phyloP scores from a whole-genome alignment of 2,888 invertebrate species.

The Dilophus febrilis region DNA sequence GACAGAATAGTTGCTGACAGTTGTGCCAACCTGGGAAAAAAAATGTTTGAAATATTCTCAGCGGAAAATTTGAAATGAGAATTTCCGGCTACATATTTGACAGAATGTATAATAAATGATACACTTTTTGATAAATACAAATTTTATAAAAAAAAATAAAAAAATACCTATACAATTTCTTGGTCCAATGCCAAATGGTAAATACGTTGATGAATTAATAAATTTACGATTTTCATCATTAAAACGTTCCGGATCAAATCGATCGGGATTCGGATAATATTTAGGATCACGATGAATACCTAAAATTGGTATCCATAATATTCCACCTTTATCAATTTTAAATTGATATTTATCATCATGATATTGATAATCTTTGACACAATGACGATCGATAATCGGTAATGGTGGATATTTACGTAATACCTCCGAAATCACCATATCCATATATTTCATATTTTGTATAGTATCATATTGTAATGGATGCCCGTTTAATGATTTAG shows the following conservation, averaged over 20 bases:
- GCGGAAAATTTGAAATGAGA: too few species aligned
- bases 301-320: not conserved
- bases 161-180: constrained; percentile 7
- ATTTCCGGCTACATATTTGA: too few species aligned
- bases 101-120: too few species aligned
- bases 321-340: not conserved
- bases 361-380: not conserved
- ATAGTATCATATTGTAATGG: constrained; percentile 35
- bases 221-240: constrained; percentile 6
- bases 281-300: not conserved
- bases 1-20: too few species aligned
- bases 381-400: constrained; percentile 2
- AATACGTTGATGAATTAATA: constrained; percentile 7
- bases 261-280: not conserved
- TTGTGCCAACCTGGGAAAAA: too few species aligned
- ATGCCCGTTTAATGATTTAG: constrained; percentile 22
- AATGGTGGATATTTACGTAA: constrained; percentile 4
- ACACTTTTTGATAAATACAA: too few species aligned
- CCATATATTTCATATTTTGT: constrained; percentile 39
- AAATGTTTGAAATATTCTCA: too few species aligned
- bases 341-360: not conserved
- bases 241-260: constrained; percentile 24
- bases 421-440: constrained; percentile 28
- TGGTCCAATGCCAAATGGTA: constrained; percentile 10
- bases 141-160: too few species aligned